Evolutionary conservation across 2,113 vertebrate genomes (phyloP).

Genomic region (Xenopus tropicalis): DNA sequence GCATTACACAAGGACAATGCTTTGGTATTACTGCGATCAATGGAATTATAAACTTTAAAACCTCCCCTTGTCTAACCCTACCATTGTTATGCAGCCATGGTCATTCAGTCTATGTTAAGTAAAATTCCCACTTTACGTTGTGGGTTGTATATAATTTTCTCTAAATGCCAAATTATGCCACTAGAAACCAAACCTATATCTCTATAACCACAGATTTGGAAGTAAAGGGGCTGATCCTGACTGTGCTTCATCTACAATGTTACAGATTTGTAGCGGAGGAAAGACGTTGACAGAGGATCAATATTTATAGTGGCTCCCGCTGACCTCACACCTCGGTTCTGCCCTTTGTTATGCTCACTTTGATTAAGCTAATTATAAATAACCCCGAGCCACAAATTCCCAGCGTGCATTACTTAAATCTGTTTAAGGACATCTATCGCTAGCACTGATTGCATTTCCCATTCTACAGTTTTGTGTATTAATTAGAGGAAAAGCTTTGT

Average conservation of each 20-base stretch:
- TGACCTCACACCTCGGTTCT: slow-evolving; percentile 29
- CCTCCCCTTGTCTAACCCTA: too few species aligned
- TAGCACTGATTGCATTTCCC: slow-evolving; percentile 2
- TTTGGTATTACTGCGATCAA: too few species aligned
- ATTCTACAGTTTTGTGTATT: not conserved
- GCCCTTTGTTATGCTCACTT: slow-evolving; percentile 10
- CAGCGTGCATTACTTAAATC: slow-evolving; percentile 2
- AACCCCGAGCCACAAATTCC: slow-evolving; percentile 15
- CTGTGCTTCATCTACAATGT: too few species aligned
- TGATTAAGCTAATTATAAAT: slow-evolving; percentile 42
- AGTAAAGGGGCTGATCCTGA: not conserved
- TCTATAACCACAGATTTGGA: not conserved
- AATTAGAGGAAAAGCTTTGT: too few species aligned
- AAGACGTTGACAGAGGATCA: slow-evolving; percentile 15
- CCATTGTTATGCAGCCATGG: too few species aligned
- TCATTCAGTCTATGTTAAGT: too few species aligned
- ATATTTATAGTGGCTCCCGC: slow-evolving; percentile 18
- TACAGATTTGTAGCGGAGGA: not conserved
- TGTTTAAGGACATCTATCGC: not conserved
- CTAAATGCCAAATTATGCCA: too few species aligned
- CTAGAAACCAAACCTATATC: not conserved
- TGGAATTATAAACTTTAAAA: too few species aligned
- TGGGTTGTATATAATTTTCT: too few species aligned
- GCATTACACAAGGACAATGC: too few species aligned
- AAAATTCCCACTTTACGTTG: too few species aligned